Evolutionary conservation across 2,888 invertebrate species (phyloP).

Genomic region (Tenthredo notha): DNA sequence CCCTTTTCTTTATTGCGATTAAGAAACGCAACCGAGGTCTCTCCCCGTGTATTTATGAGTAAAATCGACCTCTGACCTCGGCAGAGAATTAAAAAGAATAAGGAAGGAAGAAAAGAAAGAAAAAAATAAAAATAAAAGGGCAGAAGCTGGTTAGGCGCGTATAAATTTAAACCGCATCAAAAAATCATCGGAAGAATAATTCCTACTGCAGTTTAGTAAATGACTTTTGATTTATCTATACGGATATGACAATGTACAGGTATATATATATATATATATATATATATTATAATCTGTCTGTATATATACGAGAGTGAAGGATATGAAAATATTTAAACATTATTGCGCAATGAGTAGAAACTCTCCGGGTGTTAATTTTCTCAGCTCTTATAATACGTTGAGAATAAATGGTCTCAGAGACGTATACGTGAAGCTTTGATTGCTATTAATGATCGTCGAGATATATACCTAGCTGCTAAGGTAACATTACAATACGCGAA

Average conservation of each 20-base stretch:
- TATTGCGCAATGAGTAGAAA: constrained; percentile 25
- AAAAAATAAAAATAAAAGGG: not conserved
- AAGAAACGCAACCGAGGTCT: constrained; percentile 33
- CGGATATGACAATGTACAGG: not conserved
- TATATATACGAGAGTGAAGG: not conserved
- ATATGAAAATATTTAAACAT: constrained; percentile 27
- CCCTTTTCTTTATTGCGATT: constrained; percentile 46
- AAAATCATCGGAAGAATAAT: not conserved
- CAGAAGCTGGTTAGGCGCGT: not conserved
- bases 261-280: too few species aligned
- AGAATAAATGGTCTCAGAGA: constrained; percentile 40
- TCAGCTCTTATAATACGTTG: constrained; percentile 17
- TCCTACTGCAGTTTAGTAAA: constrained; percentile 3
- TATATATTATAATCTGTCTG: not conserved
- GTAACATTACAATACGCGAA: not conserved
- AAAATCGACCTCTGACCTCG: constrained; percentile 25
- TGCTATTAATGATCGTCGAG: constrained; percentile 37
- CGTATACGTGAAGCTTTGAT: constrained; percentile 26
- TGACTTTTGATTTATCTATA: not conserved
- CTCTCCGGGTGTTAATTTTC: constrained; percentile 29
- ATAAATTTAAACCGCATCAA: not conserved
- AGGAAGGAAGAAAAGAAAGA: not conserved
- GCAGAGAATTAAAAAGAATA: not conserved
- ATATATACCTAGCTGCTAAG: not conserved
- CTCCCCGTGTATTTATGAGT: not conserved